These are phyloP conservation scores for Zaprionus capensis DNA, from an alignment of 1,140 invertebrate genomes.

Conservation along the genomic window DNA sequence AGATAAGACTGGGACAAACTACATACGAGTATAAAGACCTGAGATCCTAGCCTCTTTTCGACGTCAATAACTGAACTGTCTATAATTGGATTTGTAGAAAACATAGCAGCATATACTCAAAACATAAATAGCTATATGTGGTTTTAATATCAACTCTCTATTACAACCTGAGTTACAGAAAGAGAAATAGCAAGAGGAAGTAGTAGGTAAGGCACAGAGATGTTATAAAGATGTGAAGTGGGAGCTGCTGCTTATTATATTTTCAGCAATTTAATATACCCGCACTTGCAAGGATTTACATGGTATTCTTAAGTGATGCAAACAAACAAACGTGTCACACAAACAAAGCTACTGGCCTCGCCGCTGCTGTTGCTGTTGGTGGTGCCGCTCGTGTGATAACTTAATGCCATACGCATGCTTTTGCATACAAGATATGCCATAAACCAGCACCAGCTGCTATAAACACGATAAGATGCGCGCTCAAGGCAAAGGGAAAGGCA, in stretches of 20 bases:
- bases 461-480: constrained; percentile 13
- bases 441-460: constrained; percentile 29
- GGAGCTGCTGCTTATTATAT: neutral
- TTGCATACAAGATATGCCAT: constrained; percentile 37
- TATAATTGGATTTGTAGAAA: neutral
- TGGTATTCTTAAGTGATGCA: constrained; percentile 7
- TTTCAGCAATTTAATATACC: neutral
- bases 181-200: neutral
- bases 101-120: neutral
- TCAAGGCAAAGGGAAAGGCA: neutral
- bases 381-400: constrained; percentile 63
- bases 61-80: neutral
- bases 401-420: constrained; percentile 74
- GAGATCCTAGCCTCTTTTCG: no score
- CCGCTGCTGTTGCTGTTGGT: constrained; percentile 12
- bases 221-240: no score
- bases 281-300: neutral
- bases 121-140: neutral
- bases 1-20: no score
- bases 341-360: neutral
- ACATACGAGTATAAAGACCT: no score
- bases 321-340: constrained; percentile 66
- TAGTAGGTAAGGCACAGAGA: no score
- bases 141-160: neutral
- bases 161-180: neutral